Evolutionary conservation across 2,113 vertebrate genomes (phyloP), one percentile per base, ranked within the genome.

Genomic region (Theristicus caerulescens): DNA sequence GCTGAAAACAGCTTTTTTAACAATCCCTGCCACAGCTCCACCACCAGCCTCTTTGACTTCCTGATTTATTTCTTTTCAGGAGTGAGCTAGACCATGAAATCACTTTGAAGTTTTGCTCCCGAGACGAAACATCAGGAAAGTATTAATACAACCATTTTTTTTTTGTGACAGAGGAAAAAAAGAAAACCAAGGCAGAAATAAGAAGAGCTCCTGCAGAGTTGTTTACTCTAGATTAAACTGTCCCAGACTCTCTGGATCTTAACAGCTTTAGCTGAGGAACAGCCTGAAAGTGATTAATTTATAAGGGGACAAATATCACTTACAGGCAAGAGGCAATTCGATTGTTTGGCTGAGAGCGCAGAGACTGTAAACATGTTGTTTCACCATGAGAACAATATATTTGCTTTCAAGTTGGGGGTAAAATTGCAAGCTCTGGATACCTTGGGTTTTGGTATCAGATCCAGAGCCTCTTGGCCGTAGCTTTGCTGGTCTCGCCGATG

Each of bases 101-200:
- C 92, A 95, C 95, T 96, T 90, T 96, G 96, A 94, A 97, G 90
- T 96, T 95, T 95, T 91, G 77, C 92, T 97, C 96, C 94, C 89
- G 90, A 96, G 92, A 95, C 3, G 76, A 96, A 97, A 96, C 80
- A 95, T 93, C 88, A 77, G 82, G 76, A 86, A 95, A 93, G 82
- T 93, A 95, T 94, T 91, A 97, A 96, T 88, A 94, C 57, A 86
- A 80, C 51, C 34, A 10, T 51, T 54, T 76, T 51, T 69, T 55
- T 59, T 67, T n/a, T 27, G 6, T 81, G 72, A 84, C 82, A 78
- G 79, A 86, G 17, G 55, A 57, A 84, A 83, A 86, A 91, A 85
- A 42, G 70, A 95, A 91, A 90, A 52, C 65, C 70, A 58, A 80
- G 64, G 66, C 59, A 96, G 70, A 96, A 97, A 96, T 85, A 90